These are phyloP conservation scores for Sylvilagus floridanus DNA, from an alignment of 2,797 vertebrate species.

Conservation along the genomic window DNA sequence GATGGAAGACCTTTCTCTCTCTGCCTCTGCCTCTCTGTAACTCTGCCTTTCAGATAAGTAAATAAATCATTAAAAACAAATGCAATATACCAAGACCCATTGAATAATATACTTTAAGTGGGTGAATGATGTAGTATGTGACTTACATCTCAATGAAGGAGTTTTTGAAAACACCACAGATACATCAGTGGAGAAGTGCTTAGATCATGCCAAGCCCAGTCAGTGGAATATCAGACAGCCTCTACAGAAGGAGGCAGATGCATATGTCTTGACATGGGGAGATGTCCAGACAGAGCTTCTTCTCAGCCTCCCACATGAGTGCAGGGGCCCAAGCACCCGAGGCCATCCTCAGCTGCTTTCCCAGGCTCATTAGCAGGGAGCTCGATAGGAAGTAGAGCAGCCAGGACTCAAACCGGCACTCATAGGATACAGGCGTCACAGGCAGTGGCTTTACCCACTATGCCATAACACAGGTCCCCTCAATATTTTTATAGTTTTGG, in stretches of 20 bases:
- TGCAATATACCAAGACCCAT: background rate
- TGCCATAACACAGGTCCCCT: background rate
- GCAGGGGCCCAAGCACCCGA: no score
- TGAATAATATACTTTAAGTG: background rate
- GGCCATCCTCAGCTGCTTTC: no score
- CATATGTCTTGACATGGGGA: background rate
- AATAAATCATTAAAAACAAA: no score
- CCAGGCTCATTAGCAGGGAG: no score
- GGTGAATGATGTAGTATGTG: background rate
- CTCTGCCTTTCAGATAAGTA: no score
- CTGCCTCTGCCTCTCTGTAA: no score
- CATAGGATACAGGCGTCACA: no score
- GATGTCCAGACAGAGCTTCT: background rate
- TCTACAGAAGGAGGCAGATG: background rate
- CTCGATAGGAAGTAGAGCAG: no score
- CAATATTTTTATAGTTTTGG: conserved; percentile 57
- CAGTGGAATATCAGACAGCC: background rate
- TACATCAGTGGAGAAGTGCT: background rate
- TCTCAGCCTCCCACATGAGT: no score
- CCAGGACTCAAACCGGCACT: no score
- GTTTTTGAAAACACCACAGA: background rate
- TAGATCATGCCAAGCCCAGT: background rate
- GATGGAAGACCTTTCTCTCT: no score
- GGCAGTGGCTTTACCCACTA: no score
- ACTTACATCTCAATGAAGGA: conserved; percentile 41